Evolutionary conservation across 2,888 invertebrate species (phyloP), one percentile per base, ranked within the genome.

Genomic region (Drosophila histrio): DNA sequence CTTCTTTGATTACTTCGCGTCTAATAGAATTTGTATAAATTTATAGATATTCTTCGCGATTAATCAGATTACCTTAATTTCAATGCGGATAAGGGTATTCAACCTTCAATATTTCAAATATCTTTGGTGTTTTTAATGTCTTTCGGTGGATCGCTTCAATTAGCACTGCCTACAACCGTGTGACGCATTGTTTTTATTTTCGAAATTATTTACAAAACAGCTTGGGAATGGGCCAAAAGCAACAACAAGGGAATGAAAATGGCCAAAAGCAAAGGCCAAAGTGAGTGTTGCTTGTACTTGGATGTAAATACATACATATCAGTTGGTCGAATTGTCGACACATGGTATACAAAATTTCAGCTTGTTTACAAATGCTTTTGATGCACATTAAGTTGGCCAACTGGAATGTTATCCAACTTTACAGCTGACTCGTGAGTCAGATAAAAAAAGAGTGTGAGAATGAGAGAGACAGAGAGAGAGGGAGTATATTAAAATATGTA

Each of bases 181-280:
- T 87, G 81, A 87, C 84, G 81, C 85, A 82, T 76, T 79, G 82
- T 66, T 72, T 87, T 78, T 62, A 69, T 82, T 87, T 82, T 60
- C 47, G 64, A 75, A 81, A 77, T 68, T 81, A 87, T 84, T 80
- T 77, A 65, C 75, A 68, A 69, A 69, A 56, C 41, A 44, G 58
- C 59, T 46, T 28, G 41, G 36, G 26, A 61, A 59, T 57, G 30
- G 26, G 21, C 22, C 38, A 53, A 76, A 53, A 57, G 53, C 47
- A 39, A 50, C 39, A 22, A 19, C 9, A 56, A 39, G 22, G 26
- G 28, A 60, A 68, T 53, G 57, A 57, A 36, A 54, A 62, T 36
- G 46, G 11, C 43, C 52, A 58, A 50, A 43, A 30, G 30, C 53
- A 59, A 62, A 62, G 43, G 50, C 59, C 59, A 61, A n/a, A 24